Evolutionary conservation across 2,888 invertebrate genomes (phyloP).

Genomic region (Baccha elongata): DNA sequence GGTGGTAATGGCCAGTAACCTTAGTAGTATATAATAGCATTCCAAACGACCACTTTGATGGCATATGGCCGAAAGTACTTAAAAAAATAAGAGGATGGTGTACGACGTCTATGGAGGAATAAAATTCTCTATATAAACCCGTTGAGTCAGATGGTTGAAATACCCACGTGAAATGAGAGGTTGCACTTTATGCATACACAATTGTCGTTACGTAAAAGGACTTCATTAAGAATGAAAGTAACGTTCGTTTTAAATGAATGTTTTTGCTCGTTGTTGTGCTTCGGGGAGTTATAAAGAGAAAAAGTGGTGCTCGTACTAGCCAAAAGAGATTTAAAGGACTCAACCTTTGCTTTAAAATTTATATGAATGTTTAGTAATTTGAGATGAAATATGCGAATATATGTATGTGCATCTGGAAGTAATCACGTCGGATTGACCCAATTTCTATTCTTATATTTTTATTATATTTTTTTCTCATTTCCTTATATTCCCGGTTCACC

Average conservation of each 20-base stretch:
- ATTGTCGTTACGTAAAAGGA: conserved; percentile 56
- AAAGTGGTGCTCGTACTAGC: conserved; percentile 12
- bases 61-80: conserved; percentile 61
- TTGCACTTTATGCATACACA: conserved; percentile 44
- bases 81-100: conserved; percentile 11
- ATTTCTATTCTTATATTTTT: conserved; percentile 24
- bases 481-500: conserved; percentile 17
- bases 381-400: conserved; percentile 58
- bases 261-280: conserved; percentile 22
- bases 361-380: conserved; percentile 68
- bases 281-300: conserved; percentile 28
- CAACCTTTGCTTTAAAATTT: conserved; percentile 56
- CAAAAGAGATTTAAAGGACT: conserved; percentile 61
- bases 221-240: conserved; percentile 67
- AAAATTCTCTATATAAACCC: conserved; percentile 20
- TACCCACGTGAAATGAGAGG: conserved; percentile 39
- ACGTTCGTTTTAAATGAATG: conserved; percentile 29
- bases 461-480: conserved; percentile 4
- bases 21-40: conserved; percentile 29
- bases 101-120: conserved; percentile 22
- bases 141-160: conserved; percentile 29
- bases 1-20: conserved; percentile 10
- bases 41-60: conserved; percentile 44
- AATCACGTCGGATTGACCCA: conserved; percentile 65
- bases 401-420: conserved; percentile 29